A percentile compares a stretch with the other conserved stretches of the same genome.
Conservation (phyloP, 2,797 vertebrate genomes). For the Catamblyrhynchus diadema region DNA sequence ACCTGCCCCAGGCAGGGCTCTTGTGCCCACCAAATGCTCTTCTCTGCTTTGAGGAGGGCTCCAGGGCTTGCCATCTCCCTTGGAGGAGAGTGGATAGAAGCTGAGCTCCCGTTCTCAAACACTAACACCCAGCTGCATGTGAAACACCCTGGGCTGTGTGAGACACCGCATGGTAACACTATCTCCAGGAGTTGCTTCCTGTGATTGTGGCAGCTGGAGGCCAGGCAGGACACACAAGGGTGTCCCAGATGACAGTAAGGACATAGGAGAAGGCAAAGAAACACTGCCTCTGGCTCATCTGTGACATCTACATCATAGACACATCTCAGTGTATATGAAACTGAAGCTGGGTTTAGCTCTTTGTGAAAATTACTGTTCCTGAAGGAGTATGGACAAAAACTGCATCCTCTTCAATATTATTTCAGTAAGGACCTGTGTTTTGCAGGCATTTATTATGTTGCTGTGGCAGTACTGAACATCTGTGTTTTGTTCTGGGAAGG, state of each 20-base stretch:
- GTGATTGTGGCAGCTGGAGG: background rate
- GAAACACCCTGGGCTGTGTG: background rate
- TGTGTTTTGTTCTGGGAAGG: background rate
- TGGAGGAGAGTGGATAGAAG: background rate
- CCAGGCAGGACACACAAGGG: background rate
- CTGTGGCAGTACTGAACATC: background rate
- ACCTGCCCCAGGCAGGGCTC: accelerated
- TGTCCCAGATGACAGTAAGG: background rate
- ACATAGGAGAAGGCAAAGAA: background rate
- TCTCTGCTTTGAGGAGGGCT: background rate
- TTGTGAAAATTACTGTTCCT: background rate
- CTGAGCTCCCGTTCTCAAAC: background rate
- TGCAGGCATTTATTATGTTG: background rate
- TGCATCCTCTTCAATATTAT: background rate
- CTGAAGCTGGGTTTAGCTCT: background rate
- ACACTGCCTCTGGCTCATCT: background rate
- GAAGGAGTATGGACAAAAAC: background rate
- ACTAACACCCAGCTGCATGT: background rate
- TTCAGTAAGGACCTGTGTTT: background rate
- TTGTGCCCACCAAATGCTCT: background rate
- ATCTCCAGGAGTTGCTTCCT: background rate
- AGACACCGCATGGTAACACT: accelerated
- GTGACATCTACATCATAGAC: background rate
- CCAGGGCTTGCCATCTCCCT: background rate
- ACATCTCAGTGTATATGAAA: background rate